Conservation (phyloP, 2,113 vertebrate genomes). For the Willisornis vidua region DNA sequence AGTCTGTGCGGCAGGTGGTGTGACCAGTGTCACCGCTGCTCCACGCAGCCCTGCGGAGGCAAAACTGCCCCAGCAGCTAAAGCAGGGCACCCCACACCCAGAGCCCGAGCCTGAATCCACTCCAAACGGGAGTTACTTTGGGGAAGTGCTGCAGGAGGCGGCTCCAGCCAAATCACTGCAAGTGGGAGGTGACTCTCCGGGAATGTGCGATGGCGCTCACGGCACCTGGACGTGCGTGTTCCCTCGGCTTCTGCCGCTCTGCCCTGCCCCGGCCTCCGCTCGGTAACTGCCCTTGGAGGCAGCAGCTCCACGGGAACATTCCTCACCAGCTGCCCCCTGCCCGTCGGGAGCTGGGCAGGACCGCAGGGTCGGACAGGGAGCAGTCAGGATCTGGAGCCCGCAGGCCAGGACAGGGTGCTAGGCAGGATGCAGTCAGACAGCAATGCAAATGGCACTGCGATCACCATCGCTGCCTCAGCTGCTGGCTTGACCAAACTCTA, state of each 20-base stretch:
- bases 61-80: neutral
- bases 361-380: fast-evolving
- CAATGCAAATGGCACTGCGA: neutral
- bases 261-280: neutral
- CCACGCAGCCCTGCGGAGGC: fast-evolving
- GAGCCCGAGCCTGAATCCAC: neutral
- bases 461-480: neutral
- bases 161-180: neutral
- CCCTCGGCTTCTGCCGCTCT: neutral
- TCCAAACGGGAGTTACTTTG: fast-evolving
- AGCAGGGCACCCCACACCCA: neutral
- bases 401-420: neutral
- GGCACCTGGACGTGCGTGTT: fast-evolving
- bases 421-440: neutral
- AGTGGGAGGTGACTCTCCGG: neutral
- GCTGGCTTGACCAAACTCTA: neutral
- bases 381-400: neutral
- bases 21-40: neutral
- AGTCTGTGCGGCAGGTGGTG: neutral
- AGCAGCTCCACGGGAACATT: neutral
- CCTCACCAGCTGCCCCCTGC: neutral
- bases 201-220: neutral
- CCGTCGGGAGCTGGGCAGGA: fast-evolving
- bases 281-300: fast-evolving
- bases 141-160: neutral